These are phyloP conservation scores for Zaprionus gabonicus DNA, from an alignment of 1,140 invertebrate species.

Conservation along the genomic window DNA sequence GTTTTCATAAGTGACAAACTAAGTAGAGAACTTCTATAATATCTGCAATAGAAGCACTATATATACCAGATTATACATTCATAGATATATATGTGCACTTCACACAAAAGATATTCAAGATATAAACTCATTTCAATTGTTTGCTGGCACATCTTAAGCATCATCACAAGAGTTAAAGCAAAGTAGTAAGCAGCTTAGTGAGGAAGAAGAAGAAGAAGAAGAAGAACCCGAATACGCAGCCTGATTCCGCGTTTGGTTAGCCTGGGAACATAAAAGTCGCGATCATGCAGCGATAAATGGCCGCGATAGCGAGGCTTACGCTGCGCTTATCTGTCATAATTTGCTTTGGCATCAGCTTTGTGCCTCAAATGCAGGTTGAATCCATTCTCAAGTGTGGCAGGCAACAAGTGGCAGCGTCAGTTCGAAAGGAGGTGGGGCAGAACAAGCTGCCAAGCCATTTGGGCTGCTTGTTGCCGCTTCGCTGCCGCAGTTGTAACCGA, in stretches of 20 bases:
- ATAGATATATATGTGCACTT: too few relatives aligned
- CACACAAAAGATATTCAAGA: too few relatives aligned
- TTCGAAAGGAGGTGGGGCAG: not conserved
- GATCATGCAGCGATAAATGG: not conserved
- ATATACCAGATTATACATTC: too few relatives aligned
- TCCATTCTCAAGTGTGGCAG: not conserved
- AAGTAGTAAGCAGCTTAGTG: not conserved
- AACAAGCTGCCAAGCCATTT: not conserved
- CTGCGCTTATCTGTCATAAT: constrained; percentile 12
- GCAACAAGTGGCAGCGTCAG: not conserved
- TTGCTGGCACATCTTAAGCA: too few relatives aligned
- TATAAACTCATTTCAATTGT: too few relatives aligned
- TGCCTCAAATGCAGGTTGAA: not conserved
- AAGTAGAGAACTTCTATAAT: too few relatives aligned
- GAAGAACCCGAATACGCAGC: not conserved
- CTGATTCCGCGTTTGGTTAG: not conserved
- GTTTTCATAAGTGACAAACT: too few relatives aligned
- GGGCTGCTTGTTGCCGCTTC: constrained; percentile 38
- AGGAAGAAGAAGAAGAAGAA: too few relatives aligned
- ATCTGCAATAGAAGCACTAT: too few relatives aligned
- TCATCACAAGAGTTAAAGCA: too few relatives aligned
- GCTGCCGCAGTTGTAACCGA: constrained; percentile 41
- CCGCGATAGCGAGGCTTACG: constrained; percentile 5
- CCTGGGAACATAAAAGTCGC: not conserved
- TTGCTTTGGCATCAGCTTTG: constrained; percentile 3